Percentiles rank a stretch among this genome's conserved stretches.
These are phyloP conservation scores for Amorpha juglandis DNA, from an alignment of 2,888 invertebrate genomes.

Conservation along the genomic window DNA sequence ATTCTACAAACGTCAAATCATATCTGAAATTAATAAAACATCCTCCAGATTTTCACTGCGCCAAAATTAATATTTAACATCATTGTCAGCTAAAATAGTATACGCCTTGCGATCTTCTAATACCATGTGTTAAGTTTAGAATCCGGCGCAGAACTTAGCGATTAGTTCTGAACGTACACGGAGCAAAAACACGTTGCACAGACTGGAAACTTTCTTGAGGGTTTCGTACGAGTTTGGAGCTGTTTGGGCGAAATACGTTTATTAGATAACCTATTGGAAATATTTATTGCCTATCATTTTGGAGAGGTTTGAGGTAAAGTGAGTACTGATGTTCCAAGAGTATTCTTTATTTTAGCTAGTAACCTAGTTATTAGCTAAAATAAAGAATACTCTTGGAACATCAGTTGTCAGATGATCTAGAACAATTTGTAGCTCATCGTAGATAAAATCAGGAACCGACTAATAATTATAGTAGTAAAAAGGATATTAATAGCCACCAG, in stretches of 20 bases:
- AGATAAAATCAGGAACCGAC: too few relatives aligned
- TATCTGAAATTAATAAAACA: background rate
- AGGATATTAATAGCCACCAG: too few relatives aligned
- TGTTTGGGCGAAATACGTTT: background rate
- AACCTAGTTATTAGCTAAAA: too few relatives aligned
- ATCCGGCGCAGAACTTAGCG: constrained; percentile 44
- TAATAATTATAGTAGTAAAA: too few relatives aligned
- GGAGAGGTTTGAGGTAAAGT: background rate
- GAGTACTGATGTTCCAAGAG: too few relatives aligned
- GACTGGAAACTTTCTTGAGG: constrained; percentile 10
- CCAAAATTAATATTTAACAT: constrained; percentile 5
- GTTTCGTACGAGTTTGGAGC: constrained; percentile 16
- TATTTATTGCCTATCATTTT: background rate
- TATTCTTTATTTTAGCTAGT: too few relatives aligned
- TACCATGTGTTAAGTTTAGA: constrained; percentile 41
- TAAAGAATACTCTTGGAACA: too few relatives aligned
- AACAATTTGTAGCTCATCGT: too few relatives aligned
- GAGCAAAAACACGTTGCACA: constrained; percentile 25
- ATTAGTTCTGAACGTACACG: constrained; percentile 45
- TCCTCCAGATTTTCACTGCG: background rate
- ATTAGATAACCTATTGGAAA: background rate
- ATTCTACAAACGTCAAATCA: background rate
- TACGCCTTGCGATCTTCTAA: constrained; percentile 3
- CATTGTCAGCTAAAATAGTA: background rate
- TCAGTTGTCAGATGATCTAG: too few relatives aligned